phyloP scores from a whole-genome alignment of 2,888 invertebrate genomes.

The Elgonia sp. region DNA sequence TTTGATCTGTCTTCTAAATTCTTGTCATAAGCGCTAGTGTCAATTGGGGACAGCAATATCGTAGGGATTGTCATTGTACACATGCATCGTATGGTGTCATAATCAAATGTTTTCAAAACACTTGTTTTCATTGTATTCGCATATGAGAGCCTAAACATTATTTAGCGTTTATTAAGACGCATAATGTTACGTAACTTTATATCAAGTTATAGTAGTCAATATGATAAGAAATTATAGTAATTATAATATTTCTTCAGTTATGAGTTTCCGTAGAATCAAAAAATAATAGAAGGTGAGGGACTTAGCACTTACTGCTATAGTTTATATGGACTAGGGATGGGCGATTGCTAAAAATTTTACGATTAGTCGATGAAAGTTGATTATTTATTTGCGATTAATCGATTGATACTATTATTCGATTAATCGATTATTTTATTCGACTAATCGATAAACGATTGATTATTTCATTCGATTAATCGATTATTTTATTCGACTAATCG shows the following conservation, averaged over 20 bases:
- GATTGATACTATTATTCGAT: too few relatives aligned
- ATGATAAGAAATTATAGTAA: conserved; percentile 34
- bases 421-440: too few relatives aligned
- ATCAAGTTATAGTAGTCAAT: conserved; percentile 45
- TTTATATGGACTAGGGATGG: neutral
- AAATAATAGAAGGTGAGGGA: conserved; percentile 18
- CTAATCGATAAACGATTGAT: too few relatives aligned
- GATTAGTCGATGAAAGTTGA: too few relatives aligned
- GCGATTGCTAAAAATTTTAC: too few relatives aligned
- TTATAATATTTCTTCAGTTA: conserved; percentile 27
- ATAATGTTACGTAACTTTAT: conserved; percentile 53
- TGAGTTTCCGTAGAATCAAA: conserved; percentile 27
- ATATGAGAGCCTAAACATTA: conserved; percentile 63
- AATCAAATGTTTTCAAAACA: conserved; percentile 54
- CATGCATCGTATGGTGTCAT: conserved; percentile 59
- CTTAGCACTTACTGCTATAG: conserved; percentile 19
- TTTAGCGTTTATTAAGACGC: conserved; percentile 50
- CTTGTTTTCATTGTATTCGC: conserved; percentile 45
- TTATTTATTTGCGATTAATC: too few relatives aligned
- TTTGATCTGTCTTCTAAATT: conserved; percentile 61
- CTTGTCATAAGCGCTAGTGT: conserved; percentile 63
- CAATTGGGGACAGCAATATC: conserved; percentile 71
- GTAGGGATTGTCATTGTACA: conserved; percentile 56
- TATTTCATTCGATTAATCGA: too few relatives aligned
- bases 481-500: too few relatives aligned